Conservation (phyloP, 2,113 vertebrate genomes). For the Butorides virescens region DNA sequence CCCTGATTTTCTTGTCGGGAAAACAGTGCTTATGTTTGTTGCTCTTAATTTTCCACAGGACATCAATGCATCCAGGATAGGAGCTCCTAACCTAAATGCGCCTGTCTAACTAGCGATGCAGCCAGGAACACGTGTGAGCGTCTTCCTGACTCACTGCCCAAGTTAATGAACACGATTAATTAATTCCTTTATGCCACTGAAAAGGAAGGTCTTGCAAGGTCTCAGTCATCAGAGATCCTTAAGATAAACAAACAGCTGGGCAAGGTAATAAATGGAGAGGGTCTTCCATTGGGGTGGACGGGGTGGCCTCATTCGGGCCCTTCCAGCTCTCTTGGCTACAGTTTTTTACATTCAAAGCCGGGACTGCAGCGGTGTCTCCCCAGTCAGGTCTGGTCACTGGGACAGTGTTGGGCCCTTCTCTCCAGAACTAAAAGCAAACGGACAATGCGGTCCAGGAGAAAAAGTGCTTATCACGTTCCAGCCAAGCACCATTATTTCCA, state of each 20-base stretch:
- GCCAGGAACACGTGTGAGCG: background rate
- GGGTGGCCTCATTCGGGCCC: background rate
- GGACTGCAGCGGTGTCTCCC: background rate
- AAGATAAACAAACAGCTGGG: background rate
- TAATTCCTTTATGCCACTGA: background rate
- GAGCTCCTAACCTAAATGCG: background rate
- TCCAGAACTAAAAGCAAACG: background rate
- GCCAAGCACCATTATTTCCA: background rate
- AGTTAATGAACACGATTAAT: background rate
- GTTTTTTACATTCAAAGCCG: rapidly evolving
- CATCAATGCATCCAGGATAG: background rate
- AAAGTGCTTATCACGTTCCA: background rate
- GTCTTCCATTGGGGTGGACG: background rate
- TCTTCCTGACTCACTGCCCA: background rate
- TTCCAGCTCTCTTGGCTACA: background rate
- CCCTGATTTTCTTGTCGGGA: background rate
- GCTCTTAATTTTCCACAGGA: background rate
- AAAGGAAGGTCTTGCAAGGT: background rate
- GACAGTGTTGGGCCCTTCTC: background rate
- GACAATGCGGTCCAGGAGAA: background rate
- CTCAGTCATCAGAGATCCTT: background rate
- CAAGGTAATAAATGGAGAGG: background rate
- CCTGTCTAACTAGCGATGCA: background rate
- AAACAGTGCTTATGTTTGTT: background rate
- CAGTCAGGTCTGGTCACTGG: background rate